These are phyloP conservation scores for Pitta sordida DNA, from an alignment of 2,113 vertebrate species.

Conservation along the genomic window DNA sequence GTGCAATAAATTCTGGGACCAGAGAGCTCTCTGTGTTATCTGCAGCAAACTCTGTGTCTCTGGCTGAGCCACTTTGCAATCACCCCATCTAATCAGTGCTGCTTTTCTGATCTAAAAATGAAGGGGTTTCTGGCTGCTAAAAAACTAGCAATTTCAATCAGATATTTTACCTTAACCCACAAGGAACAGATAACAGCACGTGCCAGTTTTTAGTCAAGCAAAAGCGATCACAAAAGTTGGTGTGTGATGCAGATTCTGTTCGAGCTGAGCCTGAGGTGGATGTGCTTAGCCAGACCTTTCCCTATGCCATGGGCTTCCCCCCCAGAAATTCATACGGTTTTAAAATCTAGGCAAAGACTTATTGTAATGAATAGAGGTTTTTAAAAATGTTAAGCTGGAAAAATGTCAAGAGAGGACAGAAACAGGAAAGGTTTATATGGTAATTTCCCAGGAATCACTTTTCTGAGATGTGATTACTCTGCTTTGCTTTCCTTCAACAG, in stretches of 20 bases:
- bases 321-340: not conserved
- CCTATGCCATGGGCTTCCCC: not conserved
- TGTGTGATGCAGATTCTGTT: not conserved
- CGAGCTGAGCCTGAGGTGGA: not conserved
- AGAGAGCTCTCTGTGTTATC: not conserved
- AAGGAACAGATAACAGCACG: not conserved
- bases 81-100: not conserved
- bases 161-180: not conserved
- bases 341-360: not conserved
- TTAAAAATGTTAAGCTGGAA: not conserved
- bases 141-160: not conserved
- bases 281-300: not conserved
- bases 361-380: not conserved
- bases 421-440: not conserved
- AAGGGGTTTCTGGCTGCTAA: not conserved
- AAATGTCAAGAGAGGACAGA: not conserved
- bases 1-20: not conserved
- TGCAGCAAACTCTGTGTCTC: not conserved
- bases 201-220: not conserved
- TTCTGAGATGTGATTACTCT: not conserved
- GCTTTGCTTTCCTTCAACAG: conserved; percentile 7
- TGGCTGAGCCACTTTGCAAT: not conserved
- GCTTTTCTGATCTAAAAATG: not conserved
- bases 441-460: conserved; percentile 7
- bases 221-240: not conserved